Conservation (phyloP, 1,140 invertebrate species). For the Leguminivora glycinivorella region DNA sequence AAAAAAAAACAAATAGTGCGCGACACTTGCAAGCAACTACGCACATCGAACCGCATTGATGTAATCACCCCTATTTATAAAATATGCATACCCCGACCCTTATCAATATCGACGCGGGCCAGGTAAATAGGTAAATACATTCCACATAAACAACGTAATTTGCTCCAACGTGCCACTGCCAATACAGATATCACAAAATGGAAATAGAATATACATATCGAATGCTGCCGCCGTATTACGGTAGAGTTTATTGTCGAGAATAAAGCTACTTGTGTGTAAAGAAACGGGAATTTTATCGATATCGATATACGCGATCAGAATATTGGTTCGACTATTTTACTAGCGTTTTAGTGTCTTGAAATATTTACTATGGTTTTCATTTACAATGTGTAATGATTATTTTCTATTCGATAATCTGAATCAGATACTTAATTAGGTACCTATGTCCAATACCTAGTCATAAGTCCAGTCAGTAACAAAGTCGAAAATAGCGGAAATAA, state of each 20-base stretch:
- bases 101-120: background rate
- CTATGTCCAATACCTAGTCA: too few species aligned
- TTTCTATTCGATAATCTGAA: too few species aligned
- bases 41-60: too few species aligned
- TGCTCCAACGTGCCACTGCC: background rate
- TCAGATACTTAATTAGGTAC: too few species aligned
- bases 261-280: conserved; percentile 1
- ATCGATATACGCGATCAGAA: background rate
- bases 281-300: conserved; percentile 4
- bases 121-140: background rate
- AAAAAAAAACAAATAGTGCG: too few species aligned
- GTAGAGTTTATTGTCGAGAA: background rate
- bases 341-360: background rate
- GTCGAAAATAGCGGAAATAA: too few species aligned
- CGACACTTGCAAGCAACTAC: too few species aligned
- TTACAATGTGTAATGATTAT: too few species aligned
- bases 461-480: too few species aligned
- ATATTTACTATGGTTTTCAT: too few species aligned
- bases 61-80: too few species aligned
- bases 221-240: conserved; percentile 4
- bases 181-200: conserved; percentile 10
- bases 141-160: conserved; percentile 5
- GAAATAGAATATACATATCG: background rate
- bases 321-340: background rate
- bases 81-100: background rate